A percentile compares a stretch with the other conserved stretches of the same genome.
Conservation (phyloP, 2,113 vertebrate genomes). For the Onychorhynchus coronatus region DNA sequence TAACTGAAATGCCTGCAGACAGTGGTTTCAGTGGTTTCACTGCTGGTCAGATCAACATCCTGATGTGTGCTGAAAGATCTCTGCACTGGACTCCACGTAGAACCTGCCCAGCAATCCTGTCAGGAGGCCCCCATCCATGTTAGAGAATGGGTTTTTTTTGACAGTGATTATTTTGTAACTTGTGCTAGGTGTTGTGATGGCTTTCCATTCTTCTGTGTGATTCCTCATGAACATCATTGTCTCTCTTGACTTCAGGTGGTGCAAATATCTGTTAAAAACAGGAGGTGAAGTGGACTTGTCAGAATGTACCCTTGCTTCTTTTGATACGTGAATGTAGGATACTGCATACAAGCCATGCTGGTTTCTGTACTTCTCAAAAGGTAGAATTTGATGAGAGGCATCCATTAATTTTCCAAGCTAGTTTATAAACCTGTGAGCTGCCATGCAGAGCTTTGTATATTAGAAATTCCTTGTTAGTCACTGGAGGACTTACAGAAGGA, state of each 20-base stretch:
- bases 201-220: not conserved
- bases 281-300: not conserved
- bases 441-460: not conserved
- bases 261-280: not conserved
- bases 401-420: not conserved
- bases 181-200: not conserved
- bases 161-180: not conserved
- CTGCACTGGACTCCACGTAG: not conserved
- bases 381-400: not conserved
- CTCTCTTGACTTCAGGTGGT: not conserved
- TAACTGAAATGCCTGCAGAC: not conserved
- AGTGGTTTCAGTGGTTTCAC: not conserved
- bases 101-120: not conserved
- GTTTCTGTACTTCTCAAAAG: not conserved
- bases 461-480: not conserved
- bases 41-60: not conserved
- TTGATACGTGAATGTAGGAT: not conserved
- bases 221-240: not conserved
- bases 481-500: not conserved
- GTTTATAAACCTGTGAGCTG: not conserved
- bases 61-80: not conserved
- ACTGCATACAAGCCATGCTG: not conserved
- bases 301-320: not conserved
- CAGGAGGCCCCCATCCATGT: not conserved
- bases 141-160: rapidly evolving